These are phyloP conservation scores for Todiramphus chloris DNA, from an alignment of 2,113 vertebrate species.

Conservation along the genomic window DNA sequence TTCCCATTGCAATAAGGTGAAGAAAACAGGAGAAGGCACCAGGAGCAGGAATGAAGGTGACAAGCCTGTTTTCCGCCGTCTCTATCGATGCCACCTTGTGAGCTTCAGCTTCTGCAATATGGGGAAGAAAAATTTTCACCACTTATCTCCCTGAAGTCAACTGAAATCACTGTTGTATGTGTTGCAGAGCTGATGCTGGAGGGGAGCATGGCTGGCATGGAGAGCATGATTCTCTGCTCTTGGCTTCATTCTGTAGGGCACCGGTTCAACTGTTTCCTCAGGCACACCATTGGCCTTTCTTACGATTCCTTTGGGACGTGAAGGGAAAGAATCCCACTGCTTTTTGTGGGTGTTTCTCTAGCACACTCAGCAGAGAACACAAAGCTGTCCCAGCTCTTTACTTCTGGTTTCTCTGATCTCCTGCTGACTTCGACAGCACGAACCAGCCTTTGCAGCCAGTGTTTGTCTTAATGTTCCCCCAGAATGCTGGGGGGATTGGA, in stretches of 20 bases:
- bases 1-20: not conserved
- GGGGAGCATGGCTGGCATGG: not conserved
- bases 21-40: not conserved
- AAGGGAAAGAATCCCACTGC: not conserved
- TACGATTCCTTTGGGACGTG: accelerated
- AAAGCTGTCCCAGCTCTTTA: not conserved
- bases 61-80: not conserved
- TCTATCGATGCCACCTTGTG: not conserved
- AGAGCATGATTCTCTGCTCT: not conserved
- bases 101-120: not conserved
- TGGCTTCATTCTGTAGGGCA: not conserved
- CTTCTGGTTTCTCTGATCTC: not conserved
- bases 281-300: not conserved
- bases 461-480: not conserved
- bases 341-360: not conserved
- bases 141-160: not conserved
- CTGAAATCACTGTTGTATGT: not conserved
- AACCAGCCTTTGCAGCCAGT: not conserved
- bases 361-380: accelerated
- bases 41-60: not conserved
- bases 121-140: not conserved
- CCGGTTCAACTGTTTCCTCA: not conserved
- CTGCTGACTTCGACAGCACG: accelerated
- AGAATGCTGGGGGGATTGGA: not conserved
- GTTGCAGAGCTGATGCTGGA: not conserved